Conservation (phyloP, 2,113 vertebrate species). For the Alligator mississippiensis region DNA sequence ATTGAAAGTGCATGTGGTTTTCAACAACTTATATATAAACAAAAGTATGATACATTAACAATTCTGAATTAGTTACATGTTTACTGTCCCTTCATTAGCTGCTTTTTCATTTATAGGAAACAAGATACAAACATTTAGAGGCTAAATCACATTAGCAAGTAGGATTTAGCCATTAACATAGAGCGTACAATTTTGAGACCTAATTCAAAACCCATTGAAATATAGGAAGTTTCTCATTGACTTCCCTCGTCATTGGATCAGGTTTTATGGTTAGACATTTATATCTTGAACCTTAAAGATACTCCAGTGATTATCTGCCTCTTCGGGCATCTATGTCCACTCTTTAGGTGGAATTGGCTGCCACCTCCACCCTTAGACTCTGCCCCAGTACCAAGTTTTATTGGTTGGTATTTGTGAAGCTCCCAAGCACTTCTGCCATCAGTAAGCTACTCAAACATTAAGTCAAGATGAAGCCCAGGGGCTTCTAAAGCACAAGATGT, state of each 20-base stretch:
- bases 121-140: neutral
- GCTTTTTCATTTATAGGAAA: neutral
- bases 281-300: neutral
- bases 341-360: neutral
- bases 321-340: neutral
- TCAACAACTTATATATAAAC: slow-evolving; percentile 51
- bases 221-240: neutral
- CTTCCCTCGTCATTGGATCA: neutral
- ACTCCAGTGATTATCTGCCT: neutral
- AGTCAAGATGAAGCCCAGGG: fast-evolving
- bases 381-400: neutral
- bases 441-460: too few species aligned
- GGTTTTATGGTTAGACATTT: neutral
- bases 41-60: slow-evolving; percentile 57
- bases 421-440: too few species aligned
- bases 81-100: neutral
- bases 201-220: neutral
- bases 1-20: slow-evolving; percentile 29
- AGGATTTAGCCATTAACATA: neutral
- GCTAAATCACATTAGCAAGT: neutral
- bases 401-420: neutral
- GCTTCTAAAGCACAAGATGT: neutral
- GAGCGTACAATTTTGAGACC: neutral
- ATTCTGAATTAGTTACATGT: slow-evolving; percentile 43
- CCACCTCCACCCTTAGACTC: neutral